These are phyloP conservation scores for Nestor notabilis DNA, from an alignment of 2,113 vertebrate genomes.

Conservation along the genomic window DNA sequence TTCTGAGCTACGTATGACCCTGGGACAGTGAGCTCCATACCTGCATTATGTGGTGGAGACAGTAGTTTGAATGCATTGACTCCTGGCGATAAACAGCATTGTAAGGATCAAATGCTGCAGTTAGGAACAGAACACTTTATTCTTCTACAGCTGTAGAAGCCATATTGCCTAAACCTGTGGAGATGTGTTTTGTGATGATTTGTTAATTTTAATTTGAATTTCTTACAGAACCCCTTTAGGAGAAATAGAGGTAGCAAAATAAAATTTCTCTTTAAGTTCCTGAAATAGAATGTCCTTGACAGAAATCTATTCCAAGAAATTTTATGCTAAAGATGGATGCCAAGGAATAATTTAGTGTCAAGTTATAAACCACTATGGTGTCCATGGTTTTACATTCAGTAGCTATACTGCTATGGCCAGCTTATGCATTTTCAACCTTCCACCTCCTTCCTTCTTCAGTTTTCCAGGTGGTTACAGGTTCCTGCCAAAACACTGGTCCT, in stretches of 20 bases:
- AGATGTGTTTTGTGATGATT: background rate
- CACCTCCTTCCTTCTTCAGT: background rate
- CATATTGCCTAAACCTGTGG: background rate
- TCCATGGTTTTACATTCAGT: accelerated
- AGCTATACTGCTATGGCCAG: background rate
- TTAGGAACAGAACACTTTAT: background rate
- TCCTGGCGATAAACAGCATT: background rate
- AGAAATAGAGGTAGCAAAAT: background rate
- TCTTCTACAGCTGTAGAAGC: background rate
- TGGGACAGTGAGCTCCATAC: background rate
- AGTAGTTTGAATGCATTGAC: background rate
- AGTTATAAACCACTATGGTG: background rate
- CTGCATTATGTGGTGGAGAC: background rate
- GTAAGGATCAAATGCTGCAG: background rate
- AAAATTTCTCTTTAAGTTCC: background rate
- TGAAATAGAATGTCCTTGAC: background rate
- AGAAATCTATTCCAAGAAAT: background rate
- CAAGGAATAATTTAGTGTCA: background rate
- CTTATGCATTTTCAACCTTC: background rate
- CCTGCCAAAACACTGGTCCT: background rate
- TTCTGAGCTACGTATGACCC: background rate
- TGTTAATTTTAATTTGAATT: background rate
- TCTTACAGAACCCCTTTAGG: background rate
- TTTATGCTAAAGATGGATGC: background rate
- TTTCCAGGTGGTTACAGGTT: background rate